Base-by-base conservation (phyloP, 1,140 invertebrate genomes). In the Zaprionus vittiger region DNA sequence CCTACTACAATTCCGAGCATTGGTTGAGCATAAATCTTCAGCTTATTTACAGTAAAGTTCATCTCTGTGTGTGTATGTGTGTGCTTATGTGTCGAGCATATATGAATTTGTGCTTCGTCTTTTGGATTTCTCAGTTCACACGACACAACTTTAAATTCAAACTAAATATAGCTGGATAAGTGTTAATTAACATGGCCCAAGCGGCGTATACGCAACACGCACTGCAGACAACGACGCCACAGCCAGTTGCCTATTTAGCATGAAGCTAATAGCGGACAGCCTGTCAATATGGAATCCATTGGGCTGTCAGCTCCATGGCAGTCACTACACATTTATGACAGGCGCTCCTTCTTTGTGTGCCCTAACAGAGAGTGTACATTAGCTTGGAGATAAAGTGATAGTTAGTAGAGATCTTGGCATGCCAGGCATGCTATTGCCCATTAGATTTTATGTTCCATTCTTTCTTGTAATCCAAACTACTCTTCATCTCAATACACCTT, bases 261-360 rank as follows among this genome's bases (percentile, higher is more conserved):
- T 69, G 14, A 56, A 31, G 22, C 76, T 71, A 75, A 67, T 74
- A 71, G 79, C 49, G 49, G 67, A 59, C 61, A 80, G 79, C 57
- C 81, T 80, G 72, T 89, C 83, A 87, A 87, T 87, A 90, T 59
- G 72, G 64, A 74, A 44, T 70, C 44, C 77, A 69, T 57, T 47
- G 71, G 31, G 57, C 57, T 71, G 68, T 22, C 68, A 55, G 49
- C 71, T 63, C 54, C 78, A 64, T 64, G 44, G 61, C 80, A 77
- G 73, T 66, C 60, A 71, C 76, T 79, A 54, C 69, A 80, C 85
- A 84, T 89, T 90, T 90, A 90, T 85, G 85, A 85, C 81, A 85
- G 73, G 76, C 70, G 84, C 62, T 75, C 20, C 22, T 52, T 11
- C 20, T 14, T 52, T 12, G 17, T 52, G 11, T 24, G 14, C 47